These are phyloP conservation scores for Ostrea edulis DNA, from an alignment of 1,140 invertebrate species.

Conservation along the genomic window DNA sequence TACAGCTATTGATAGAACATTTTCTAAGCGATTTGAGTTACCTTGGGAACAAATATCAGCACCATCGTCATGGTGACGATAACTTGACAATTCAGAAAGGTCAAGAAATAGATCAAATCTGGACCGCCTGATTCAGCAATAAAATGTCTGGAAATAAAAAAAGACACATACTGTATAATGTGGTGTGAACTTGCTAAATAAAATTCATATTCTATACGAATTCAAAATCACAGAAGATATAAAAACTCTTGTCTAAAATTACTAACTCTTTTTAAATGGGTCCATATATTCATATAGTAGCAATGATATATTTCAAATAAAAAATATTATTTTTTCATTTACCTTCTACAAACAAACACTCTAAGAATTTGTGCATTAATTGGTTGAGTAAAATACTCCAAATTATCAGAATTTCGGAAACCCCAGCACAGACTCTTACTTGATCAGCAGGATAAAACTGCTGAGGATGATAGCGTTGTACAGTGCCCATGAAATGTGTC, in stretches of 20 bases:
- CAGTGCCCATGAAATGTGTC: slow-evolving; percentile 93
- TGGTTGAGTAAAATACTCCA: too few species aligned
- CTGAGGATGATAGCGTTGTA: slow-evolving; percentile 96
- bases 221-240: too few species aligned
- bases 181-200: too few species aligned
- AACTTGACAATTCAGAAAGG: slow-evolving; percentile 68
- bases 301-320: too few species aligned
- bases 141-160: slow-evolving; percentile 63
- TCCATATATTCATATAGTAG: too few species aligned
- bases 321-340: too few species aligned
- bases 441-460: slow-evolving; percentile 92
- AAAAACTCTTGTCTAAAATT: too few species aligned
- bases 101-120: slow-evolving; percentile 67
- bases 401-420: background rate
- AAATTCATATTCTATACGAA: too few species aligned
- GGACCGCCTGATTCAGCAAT: slow-evolving; percentile 64
- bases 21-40: slow-evolving; percentile 18
- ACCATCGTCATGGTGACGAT: slow-evolving; percentile 67
- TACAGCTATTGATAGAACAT: background rate
- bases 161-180: background rate
- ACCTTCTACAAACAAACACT: too few species aligned
- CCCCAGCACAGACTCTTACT: slow-evolving; percentile 85
- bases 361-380: too few species aligned
- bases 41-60: slow-evolving; percentile 74
- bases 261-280: too few species aligned